Conservation (phyloP, 2,797 vertebrate species). For the Lagocephalus sceleratus region DNA sequence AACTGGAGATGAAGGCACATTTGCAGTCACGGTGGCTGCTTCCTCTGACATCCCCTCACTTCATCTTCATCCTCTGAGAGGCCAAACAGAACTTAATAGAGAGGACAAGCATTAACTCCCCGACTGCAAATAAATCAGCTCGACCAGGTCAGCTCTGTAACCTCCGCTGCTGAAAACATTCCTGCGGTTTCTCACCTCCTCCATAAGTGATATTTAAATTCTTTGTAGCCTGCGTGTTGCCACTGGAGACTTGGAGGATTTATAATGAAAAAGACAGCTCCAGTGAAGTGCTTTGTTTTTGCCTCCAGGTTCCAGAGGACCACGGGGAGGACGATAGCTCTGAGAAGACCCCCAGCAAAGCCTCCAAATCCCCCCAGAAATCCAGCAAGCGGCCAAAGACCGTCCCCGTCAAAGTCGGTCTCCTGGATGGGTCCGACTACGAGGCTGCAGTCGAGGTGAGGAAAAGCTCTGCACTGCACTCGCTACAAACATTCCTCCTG, state of each 20-base stretch:
- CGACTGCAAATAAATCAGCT: no score
- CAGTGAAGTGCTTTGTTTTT: neutral
- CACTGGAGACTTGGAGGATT: conserved; percentile 7
- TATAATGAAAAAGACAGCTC: neutral
- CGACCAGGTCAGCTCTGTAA: no score
- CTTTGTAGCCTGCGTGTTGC: conserved; percentile 9
- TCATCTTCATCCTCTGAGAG: no score
- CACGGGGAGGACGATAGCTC: conserved; percentile 88
- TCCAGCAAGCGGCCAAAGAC: conserved; percentile 88
- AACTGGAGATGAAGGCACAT: no score
- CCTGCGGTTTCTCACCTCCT: conserved; percentile 9
- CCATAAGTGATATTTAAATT: conserved; percentile 25
- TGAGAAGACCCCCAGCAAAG: conserved; percentile 94
- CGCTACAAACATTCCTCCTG: no score
- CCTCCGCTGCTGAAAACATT: no score
- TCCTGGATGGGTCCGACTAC: conserved; percentile 90
- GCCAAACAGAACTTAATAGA: no score
- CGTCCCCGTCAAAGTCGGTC: conserved; percentile 85
- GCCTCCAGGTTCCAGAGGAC: conserved; percentile 76
- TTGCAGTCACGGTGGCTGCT: no score
- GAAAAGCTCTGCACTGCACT: no score
- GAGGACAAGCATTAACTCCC: no score
- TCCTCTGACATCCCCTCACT: no score
- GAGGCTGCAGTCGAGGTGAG: conserved; percentile 90
- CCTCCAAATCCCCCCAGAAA: conserved; percentile 95